A percentile compares a stretch with the other conserved stretches of the same genome.
These are phyloP conservation scores for Cosmia pyralina DNA, from an alignment of 2,888 invertebrate species.

Conservation along the genomic window DNA sequence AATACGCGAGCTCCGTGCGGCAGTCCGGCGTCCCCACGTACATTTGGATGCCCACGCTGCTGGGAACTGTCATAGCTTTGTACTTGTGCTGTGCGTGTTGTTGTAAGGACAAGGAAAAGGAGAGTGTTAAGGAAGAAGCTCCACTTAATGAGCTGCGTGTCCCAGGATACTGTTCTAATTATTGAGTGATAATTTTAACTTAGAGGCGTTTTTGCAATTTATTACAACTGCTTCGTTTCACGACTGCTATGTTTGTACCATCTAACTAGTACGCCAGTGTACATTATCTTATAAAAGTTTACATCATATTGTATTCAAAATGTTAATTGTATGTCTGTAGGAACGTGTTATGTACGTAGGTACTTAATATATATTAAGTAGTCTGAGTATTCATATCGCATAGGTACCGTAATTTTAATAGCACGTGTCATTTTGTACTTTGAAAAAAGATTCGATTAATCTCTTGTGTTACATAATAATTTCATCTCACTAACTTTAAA, in stretches of 20 bases:
- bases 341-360: background rate
- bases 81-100: conserved; percentile 78
- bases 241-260: background rate
- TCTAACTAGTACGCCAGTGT: background rate
- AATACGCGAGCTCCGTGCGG: conserved; percentile 82
- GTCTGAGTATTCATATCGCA: conserved; percentile 14
- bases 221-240: conserved; percentile 16
- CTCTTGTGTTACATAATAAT: background rate
- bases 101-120: conserved; percentile 74
- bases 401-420: background rate
- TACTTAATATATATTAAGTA: conserved; percentile 9
- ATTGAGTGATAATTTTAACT: conserved; percentile 41
- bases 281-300: background rate
- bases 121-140: conserved; percentile 70
- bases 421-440: background rate
- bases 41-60: conserved; percentile 81
- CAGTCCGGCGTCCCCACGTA: conserved; percentile 81
- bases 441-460: background rate
- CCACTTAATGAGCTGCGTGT: conserved; percentile 75
- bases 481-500: conserved; percentile 19
- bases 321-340: background rate
- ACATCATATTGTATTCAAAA: conserved; percentile 20
- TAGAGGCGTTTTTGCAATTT: conserved; percentile 10
- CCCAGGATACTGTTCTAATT: conserved; percentile 76
- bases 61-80: conserved; percentile 75